A percentile compares a stretch with the other conserved stretches of the same genome.
Conservation (phyloP, 2,888 invertebrate species). For the Pristionchus mayeri region DNA sequence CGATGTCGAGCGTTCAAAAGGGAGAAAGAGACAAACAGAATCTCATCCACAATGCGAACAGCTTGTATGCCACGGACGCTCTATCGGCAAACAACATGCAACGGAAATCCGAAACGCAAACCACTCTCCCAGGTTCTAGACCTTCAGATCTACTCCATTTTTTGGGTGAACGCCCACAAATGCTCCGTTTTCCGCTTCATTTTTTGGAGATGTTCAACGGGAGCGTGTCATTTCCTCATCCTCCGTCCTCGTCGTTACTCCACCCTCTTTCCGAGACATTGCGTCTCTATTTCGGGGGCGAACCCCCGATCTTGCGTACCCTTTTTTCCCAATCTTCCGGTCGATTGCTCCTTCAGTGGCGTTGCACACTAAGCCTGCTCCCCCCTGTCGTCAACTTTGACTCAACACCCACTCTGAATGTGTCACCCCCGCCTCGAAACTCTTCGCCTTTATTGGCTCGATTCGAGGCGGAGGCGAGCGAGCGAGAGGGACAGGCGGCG, state of each 20-base stretch:
- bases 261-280: no score
- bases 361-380: no score
- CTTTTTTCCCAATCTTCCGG: no score
- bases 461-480: background rate
- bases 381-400: no score
- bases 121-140: background rate
- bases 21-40: background rate
- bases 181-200: background rate
- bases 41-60: background rate
- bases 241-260: no score
- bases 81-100: background rate
- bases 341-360: no score
- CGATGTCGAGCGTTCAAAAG: no score
- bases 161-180: background rate
- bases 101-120: conserved; percentile 21
- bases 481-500: background rate
- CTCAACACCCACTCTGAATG: background rate
- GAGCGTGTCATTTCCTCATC: background rate
- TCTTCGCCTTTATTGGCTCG: conserved; percentile 43
- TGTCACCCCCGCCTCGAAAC: background rate
- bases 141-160: background rate
- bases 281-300: no score
- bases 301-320: no score
- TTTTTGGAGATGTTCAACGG: background rate
- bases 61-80: background rate